Evolutionary conservation across 2,113 vertebrate genomes (phyloP), one percentile per base, ranked within the genome.

Genomic region (Gymnocephalus cernua): DNA sequence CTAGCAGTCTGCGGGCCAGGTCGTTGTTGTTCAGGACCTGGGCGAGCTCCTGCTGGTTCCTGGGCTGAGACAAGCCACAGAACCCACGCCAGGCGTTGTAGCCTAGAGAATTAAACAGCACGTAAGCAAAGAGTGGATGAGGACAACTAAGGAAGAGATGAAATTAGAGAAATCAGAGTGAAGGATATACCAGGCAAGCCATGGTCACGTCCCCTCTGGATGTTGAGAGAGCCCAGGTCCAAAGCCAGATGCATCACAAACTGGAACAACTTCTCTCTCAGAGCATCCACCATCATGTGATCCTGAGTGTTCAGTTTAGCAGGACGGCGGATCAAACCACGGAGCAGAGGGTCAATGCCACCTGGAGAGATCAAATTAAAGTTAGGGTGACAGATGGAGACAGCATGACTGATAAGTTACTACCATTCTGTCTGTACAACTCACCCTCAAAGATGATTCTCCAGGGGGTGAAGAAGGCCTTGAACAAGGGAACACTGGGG

Each of bases 381-480:
- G 21, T 88, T 48, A 58, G 9, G n/a, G 10, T 38, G 23, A 74
- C 14, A 21, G n/a, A 58, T 70, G 32, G 41, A 47, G 6, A 41
- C 2, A 41, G n/a, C 29, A 3, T 3, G 38, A 32, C 21, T 45
- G 4, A 19, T 9, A 9, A 14, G 3, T 71, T 4, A 7, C 2
- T 11, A 0, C 2, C 1, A 9, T 44, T 76, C 14, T 61, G 9
- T 54, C 5, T 53, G 58, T 25, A 10, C 35, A 29, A 16, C 93
- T 93, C 80, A 97, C 97, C 97, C 91, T 96, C 95, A 62, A 90
- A 91, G n/a, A 97, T 2, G 0, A 97, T 74, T 70, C 97, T 96
- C 97, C 97, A 98, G 21, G 94, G 90, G 0, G 97, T 91, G 86
- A 97, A 96, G 90, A 97, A 97, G 45, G 94, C 92, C 1, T 61